Conservation (phyloP, 2,113 vertebrate species). For the Phocoena sinus region DNA sequence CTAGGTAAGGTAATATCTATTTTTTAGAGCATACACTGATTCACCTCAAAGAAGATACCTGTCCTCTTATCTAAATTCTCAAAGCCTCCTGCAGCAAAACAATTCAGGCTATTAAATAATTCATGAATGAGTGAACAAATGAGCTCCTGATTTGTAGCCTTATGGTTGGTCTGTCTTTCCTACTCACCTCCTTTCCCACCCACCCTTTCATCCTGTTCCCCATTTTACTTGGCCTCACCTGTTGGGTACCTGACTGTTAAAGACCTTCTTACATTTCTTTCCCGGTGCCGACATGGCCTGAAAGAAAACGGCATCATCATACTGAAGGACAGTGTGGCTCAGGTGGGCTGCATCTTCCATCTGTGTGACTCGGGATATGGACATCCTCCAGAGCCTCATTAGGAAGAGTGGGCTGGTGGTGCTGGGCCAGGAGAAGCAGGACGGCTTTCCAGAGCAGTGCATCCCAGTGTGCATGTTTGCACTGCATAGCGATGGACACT, state of each 20-base stretch:
- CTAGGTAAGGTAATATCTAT: background rate
- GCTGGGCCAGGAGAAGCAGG: constrained; percentile 86
- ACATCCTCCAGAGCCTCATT: constrained; percentile 89
- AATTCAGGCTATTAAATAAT: background rate
- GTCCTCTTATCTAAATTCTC: background rate
- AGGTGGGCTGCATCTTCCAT: constrained; percentile 91
- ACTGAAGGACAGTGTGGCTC: constrained; percentile 96
- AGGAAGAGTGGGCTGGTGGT: constrained; percentile 88
- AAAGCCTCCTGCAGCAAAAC: background rate
- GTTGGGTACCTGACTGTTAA: constrained; percentile 94
- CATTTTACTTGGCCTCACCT: constrained; percentile 13
- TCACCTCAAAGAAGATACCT: background rate
- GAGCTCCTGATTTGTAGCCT: background rate
- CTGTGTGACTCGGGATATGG: constrained; percentile 90
- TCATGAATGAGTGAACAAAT: background rate
- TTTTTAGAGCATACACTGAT: background rate
- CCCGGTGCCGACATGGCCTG: constrained; percentile 88
- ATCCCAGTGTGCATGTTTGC: constrained; percentile 96
- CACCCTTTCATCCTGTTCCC: background rate
- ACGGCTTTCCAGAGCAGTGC: constrained; percentile 90
- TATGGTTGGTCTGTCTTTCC: background rate
- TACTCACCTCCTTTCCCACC: background rate
- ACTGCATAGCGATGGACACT: constrained; percentile 75
- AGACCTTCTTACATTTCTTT: constrained; percentile 91
- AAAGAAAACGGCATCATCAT: constrained; percentile 91